A percentile compares a stretch with the other conserved stretches of the same genome.
Evolutionary conservation across 2,888 invertebrate genomes (phyloP).

Genomic region (Sialis lutaria): DNA sequence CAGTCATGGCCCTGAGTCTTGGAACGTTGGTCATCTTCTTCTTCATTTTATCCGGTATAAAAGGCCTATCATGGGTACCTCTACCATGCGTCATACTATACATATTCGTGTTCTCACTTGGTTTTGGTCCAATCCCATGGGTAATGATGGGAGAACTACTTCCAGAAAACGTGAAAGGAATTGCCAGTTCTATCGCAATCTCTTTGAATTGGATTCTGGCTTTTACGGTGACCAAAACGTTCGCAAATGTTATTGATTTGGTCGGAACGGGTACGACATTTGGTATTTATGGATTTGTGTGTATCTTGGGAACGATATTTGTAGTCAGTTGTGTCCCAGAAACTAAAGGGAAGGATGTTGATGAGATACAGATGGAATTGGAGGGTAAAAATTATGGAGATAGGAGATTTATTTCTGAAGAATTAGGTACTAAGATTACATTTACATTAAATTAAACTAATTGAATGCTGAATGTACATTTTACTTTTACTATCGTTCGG

Average conservation of each 20-base stretch:
- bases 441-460: background rate
- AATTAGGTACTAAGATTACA: slow-evolving; percentile 1
- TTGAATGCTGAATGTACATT: no score
- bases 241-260: slow-evolving; percentile 35
- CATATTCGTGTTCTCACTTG: slow-evolving; percentile 42
- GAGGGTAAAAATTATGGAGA: slow-evolving; percentile 20
- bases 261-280: slow-evolving; percentile 45
- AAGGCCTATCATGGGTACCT: slow-evolving; percentile 30
- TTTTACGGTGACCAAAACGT: slow-evolving; percentile 42
- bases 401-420: background rate
- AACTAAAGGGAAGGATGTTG: slow-evolving; percentile 37
- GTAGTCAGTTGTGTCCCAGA: slow-evolving; percentile 51
- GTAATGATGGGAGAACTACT: slow-evolving; percentile 51
- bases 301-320: slow-evolving; percentile 40
- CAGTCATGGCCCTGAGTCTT: slow-evolving; percentile 35
- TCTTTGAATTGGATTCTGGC: slow-evolving; percentile 53
- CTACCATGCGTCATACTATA: slow-evolving; percentile 34
- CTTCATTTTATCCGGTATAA: slow-evolving; percentile 3
- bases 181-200: slow-evolving; percentile 49
- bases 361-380: slow-evolving; percentile 36
- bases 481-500: no score
- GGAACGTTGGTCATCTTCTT: slow-evolving; percentile 24
- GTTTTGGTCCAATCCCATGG: slow-evolving; percentile 58
- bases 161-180: slow-evolving; percentile 38
- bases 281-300: slow-evolving; percentile 43